Evolutionary conservation across 2,797 vertebrate genomes (phyloP), one percentile per base, ranked within the genome.

Genomic region (Lagocephalus sceleratus): DNA sequence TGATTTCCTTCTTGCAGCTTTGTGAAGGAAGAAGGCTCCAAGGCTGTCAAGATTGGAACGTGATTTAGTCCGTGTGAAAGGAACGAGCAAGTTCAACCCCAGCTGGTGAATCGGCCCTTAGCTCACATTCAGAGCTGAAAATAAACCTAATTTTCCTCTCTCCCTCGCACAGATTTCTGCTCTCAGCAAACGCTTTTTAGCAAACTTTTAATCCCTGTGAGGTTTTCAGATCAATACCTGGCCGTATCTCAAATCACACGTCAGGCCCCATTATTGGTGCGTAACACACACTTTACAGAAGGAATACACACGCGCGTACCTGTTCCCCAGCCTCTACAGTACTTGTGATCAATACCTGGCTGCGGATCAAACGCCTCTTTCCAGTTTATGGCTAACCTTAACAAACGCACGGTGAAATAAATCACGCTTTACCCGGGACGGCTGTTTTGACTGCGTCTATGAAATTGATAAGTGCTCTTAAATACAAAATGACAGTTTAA

Each of bases 341-440:
- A 79, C 78, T 85, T 85, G 73, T 80, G 82, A 90, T 90, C 85
- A 83, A 90, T 89, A 89, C 73, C 85, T 84, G 84, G 65, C 81
- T 53, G 80, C 80, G 81, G 80, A 83, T 88, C 87, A 88, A 82
- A 84, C 77, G 79, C 78, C 79, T 82, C 79, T 82, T 83, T 10
- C 63, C 58, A 71, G 71, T 87, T 86, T 86, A 84, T 69, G 68
- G 82, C 79, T 71, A 75, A 81, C 72, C 66, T 78, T 76, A 82
- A 73, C 71, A 57, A 66, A 70, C 67, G 66, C 77, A 52, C 58
- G 59, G 46, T 57, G 56, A n/a, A 82, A 83, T 86, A 88, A 84
- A 71, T 85, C 80, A 75, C 57, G 76, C 82, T 74, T 75, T 61
- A 60, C 71, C 76, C 41, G 26, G 60, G 66, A 73, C 60, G 55